Percentiles rank a stretch among this genome's conserved stretches.
phyloP scores from a whole-genome alignment of 2,888 invertebrate species.

The Macaria liturata region DNA sequence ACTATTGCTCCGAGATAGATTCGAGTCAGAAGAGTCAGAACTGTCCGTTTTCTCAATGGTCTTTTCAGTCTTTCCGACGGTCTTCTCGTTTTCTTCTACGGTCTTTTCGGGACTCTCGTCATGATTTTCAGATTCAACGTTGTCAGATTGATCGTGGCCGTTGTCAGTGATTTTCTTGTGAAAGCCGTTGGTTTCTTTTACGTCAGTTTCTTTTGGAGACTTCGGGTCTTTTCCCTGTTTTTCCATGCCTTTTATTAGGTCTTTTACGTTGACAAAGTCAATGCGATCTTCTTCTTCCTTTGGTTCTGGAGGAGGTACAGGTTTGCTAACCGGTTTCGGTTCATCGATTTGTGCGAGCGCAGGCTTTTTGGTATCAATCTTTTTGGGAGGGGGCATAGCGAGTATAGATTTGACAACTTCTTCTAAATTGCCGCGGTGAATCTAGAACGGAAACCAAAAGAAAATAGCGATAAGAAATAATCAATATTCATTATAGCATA shows the following conservation, averaged over 20 bases:
- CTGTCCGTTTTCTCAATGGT: slow-evolving; percentile 61
- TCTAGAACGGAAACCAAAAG: slow-evolving; percentile 58
- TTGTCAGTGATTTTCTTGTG: slow-evolving; percentile 64
- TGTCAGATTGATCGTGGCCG: slow-evolving; percentile 50
- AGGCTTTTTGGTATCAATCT: slow-evolving; percentile 58
- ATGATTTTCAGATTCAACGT: slow-evolving; percentile 1
- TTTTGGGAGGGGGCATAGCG: slow-evolving; percentile 72
- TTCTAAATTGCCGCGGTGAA: slow-evolving; percentile 83
- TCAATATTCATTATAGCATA: no score
- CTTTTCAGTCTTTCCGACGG: slow-evolving; percentile 39
- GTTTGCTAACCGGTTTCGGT: slow-evolving; percentile 48
- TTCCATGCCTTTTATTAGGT: slow-evolving; percentile 86
- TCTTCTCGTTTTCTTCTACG: slow-evolving; percentile 42
- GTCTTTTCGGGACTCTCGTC: slow-evolving; percentile 6
- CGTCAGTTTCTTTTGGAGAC: slow-evolving; percentile 43
- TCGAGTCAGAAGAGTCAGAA: slow-evolving; percentile 59
- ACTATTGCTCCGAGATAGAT: slow-evolving; percentile 68
- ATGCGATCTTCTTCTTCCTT: slow-evolving; percentile 75
- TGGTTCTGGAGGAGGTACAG: slow-evolving; percentile 47
- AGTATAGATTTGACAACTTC: slow-evolving; percentile 72
- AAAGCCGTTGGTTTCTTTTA: slow-evolving; percentile 69
- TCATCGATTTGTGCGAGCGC: slow-evolving; percentile 54
- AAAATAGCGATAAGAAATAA: no score
- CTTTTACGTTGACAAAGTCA: slow-evolving; percentile 83
- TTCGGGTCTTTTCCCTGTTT: slow-evolving; percentile 61